A percentile compares a stretch with the other conserved stretches of the same genome.
Conservation (phyloP, 1,140 invertebrate species). For the Cydia splendana region DNA sequence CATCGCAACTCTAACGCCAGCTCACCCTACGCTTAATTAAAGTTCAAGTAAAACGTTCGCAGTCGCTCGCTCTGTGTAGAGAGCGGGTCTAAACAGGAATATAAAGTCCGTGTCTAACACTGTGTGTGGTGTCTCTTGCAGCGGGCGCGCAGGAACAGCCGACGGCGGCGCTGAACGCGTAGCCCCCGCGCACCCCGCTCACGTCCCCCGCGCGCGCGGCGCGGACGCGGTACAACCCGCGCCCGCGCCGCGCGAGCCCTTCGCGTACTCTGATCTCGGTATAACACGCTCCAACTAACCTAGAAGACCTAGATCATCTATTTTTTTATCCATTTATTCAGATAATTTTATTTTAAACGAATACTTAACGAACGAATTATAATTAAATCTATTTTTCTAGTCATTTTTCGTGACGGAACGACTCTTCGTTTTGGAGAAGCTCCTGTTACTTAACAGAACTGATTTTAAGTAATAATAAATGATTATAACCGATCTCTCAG, state of each 20-base stretch:
- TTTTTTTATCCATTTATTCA: conserved; percentile 62
- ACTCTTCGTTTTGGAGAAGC: conserved; percentile 52
- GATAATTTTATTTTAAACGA: conserved; percentile 49
- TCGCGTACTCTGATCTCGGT: conserved; percentile 74
- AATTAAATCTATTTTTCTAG: conserved; percentile 52
- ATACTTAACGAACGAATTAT: conserved; percentile 47
- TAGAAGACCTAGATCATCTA: conserved; percentile 71
- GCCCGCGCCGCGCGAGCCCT: conserved; percentile 63
- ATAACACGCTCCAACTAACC: conserved; percentile 74
- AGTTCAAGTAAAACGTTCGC: conserved; percentile 48
- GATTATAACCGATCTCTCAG: conserved; percentile 65
- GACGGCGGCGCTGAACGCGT: conserved; percentile 80
- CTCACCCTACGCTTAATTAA: conserved; percentile 71
- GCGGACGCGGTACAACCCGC: conserved; percentile 57
- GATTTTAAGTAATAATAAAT: conserved; percentile 77
- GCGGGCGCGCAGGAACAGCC: conserved; percentile 78
- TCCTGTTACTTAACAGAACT: conserved; percentile 75
- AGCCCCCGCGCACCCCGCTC: conserved; percentile 55
- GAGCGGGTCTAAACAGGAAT: conserved; percentile 58
- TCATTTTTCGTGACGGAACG: conserved; percentile 62
- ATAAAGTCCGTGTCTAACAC: conserved; percentile 76
- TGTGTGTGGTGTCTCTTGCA: conserved; percentile 80
- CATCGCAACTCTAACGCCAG: conserved; percentile 63
- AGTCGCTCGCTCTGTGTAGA: conserved; percentile 52
- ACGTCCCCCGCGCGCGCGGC: conserved; percentile 44